phyloP scores from a whole-genome alignment of 2,113 vertebrate species.

The Aspidoscelis tigris region DNA sequence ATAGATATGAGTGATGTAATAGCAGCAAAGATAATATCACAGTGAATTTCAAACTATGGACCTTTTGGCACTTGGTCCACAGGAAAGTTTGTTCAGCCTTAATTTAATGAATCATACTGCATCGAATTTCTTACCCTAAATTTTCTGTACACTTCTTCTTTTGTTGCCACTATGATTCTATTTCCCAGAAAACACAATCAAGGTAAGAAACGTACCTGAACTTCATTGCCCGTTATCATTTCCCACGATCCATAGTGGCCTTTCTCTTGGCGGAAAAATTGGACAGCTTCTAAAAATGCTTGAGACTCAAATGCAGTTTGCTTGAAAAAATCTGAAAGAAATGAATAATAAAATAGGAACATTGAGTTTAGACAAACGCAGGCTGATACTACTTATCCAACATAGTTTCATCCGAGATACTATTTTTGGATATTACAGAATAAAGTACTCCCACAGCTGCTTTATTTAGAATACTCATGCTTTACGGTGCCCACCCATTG shows the following conservation, averaged over 20 bases:
- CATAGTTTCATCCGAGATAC: not conserved
- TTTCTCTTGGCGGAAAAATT: constrained; percentile 88
- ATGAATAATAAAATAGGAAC: constrained; percentile 12
- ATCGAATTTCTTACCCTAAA: not conserved
- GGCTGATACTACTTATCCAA: not conserved
- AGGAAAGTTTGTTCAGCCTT: not conserved
- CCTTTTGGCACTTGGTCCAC: too few species aligned
- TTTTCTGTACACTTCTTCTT: not conserved
- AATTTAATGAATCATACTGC: not conserved
- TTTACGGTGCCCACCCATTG: too few species aligned
- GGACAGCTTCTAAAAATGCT: constrained; percentile 88
- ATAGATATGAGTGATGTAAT: too few species aligned
- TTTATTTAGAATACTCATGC: too few species aligned
- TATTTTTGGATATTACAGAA: too few species aligned
- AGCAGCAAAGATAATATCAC: too few species aligned
- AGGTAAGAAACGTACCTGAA: constrained; percentile 76
- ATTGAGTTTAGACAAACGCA: not conserved
- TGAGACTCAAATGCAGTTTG: constrained; percentile 83
- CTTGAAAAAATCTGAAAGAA: constrained; percentile 84
- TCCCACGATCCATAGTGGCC: constrained; percentile 85
- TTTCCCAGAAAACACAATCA: not conserved
- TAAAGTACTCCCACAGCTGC: too few species aligned
- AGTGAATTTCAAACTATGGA: too few species aligned
- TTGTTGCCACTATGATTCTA: not conserved
- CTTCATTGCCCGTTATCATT: constrained; percentile 86